phyloP scores from a whole-genome alignment of 2,888 invertebrate genomes.

The Lymantria dispar region DNA sequence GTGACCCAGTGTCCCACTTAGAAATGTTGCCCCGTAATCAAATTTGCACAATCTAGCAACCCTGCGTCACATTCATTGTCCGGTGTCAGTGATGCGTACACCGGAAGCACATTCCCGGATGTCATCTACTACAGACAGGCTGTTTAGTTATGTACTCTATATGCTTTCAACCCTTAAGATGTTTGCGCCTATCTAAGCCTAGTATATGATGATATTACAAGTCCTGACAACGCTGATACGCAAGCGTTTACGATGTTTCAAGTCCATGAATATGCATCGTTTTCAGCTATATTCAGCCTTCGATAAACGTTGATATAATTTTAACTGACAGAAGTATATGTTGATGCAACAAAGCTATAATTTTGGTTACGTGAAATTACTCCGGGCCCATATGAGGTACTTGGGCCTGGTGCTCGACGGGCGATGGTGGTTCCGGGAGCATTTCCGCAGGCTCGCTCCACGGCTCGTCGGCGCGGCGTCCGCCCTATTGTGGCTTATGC shows the following conservation, averaged over 20 bases:
- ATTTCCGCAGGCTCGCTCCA: too few relatives aligned
- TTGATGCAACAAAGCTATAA: too few relatives aligned
- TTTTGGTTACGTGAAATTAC: too few relatives aligned
- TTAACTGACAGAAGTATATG: too few relatives aligned
- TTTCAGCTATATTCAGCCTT: too few relatives aligned
- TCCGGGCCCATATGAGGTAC: too few relatives aligned
- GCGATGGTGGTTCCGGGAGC: too few relatives aligned
- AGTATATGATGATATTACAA: not conserved
- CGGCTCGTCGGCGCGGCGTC: too few relatives aligned
- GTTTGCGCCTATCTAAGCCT: slow-evolving; percentile 28
- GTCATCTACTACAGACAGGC: slow-evolving; percentile 15
- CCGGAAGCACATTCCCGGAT: slow-evolving; percentile 37
- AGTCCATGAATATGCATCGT: too few relatives aligned
- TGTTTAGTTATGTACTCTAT: slow-evolving; percentile 12
- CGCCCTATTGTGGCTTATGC: too few relatives aligned
- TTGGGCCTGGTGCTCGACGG: too few relatives aligned
- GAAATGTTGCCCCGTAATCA: slow-evolving; percentile 27
- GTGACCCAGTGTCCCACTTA: slow-evolving; percentile 22
- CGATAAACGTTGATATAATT: slow-evolving; percentile 2
- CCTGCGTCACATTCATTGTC: slow-evolving; percentile 32
- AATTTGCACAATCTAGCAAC: slow-evolving; percentile 34
- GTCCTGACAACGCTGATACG: slow-evolving; percentile 12
- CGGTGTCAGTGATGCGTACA: slow-evolving; percentile 28
- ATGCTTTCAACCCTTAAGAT: slow-evolving; percentile 29
- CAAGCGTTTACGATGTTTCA: slow-evolving; percentile 3